Percentiles rank a stretch among this genome's conserved stretches.
Evolutionary conservation across 1,140 invertebrate genomes (phyloP).

Genomic region (Monochamus saltuarius): DNA sequence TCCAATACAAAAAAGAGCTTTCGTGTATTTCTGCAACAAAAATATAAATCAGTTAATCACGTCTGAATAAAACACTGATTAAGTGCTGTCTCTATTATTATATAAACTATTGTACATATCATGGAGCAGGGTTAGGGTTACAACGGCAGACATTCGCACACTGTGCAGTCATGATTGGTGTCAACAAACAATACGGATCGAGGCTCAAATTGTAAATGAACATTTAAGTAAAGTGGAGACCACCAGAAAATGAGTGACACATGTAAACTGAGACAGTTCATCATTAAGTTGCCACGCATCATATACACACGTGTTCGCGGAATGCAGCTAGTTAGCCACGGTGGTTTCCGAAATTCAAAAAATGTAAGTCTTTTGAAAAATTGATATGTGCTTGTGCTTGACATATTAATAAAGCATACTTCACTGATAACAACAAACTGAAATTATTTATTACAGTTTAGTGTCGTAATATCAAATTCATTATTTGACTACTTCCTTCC

Average conservation of each 20-base stretch:
- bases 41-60: conserved; percentile 15
- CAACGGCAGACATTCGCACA: not conserved
- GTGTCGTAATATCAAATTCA: too few relatives aligned
- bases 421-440: too few relatives aligned
- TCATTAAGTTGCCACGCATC: conserved; percentile 47
- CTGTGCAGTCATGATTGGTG: conserved; percentile 7
- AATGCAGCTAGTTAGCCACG: conserved; percentile 46
- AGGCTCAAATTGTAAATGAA: conserved; percentile 36
- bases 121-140: not conserved
- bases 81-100: not conserved
- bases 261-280: conserved; percentile 46
- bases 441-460: too few relatives aligned
- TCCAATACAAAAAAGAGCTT: conserved; percentile 30
- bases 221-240: conserved; percentile 26
- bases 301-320: conserved; percentile 48
- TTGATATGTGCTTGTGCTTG: too few relatives aligned
- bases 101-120: not conserved
- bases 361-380: not conserved
- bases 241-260: conserved; percentile 47
- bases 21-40: conserved; percentile 40
- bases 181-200: conserved; percentile 13
- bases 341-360: conserved; percentile 34
- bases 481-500: too few relatives aligned
- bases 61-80: not conserved
- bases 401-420: too few relatives aligned